Evolutionary conservation across 2,113 vertebrate genomes (phyloP).

Genomic region (Syngnathoides biaculeatus): DNA sequence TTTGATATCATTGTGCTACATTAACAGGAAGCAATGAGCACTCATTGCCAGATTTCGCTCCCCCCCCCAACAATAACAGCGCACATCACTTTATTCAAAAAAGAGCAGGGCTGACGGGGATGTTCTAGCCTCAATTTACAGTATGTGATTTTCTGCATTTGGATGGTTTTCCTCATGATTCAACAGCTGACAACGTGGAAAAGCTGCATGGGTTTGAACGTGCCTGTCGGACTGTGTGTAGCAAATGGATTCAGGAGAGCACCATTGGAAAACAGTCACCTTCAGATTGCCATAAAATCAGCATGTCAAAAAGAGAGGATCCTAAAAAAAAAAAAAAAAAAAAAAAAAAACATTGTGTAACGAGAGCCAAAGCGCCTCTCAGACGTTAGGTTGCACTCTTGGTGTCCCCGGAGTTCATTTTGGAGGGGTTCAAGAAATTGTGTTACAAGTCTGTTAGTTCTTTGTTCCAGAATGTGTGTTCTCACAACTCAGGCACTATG

Average conservation of each 20-base stretch:
- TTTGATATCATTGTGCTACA: conserved; percentile 54
- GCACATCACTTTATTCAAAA: conserved; percentile 60
- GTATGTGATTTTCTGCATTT: conserved; percentile 37
- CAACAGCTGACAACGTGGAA: conserved; percentile 37
- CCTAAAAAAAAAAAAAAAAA: too few species aligned
- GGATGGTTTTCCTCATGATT: conserved; percentile 42
- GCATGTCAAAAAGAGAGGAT: conserved; percentile 39
- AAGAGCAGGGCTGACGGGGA: conserved; percentile 55
- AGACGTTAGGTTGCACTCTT: conserved; percentile 36
- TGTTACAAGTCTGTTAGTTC: conserved; percentile 43
- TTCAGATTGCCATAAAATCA: conserved; percentile 44
- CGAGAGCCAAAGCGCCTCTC: conserved; percentile 34
- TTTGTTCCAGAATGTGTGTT: conserved; percentile 34
- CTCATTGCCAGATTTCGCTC: conserved; percentile 42
- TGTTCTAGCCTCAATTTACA: conserved; percentile 42
- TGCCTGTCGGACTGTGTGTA: conserved; percentile 40
- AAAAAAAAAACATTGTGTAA: conserved; percentile 49
- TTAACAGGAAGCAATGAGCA: conserved; percentile 55
- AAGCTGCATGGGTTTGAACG: conserved; percentile 27
- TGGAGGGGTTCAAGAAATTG: conserved; percentile 22
- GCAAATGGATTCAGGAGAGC: conserved; percentile 63
- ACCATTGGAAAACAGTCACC: conserved; percentile 72
- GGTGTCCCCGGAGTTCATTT: conserved; percentile 35
- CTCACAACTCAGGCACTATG: conserved; percentile 61
- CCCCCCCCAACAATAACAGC: conserved; percentile 43